These are phyloP conservation scores for Vulpes ferrilata DNA, from an alignment of 2,113 vertebrate species.

Conservation along the genomic window DNA sequence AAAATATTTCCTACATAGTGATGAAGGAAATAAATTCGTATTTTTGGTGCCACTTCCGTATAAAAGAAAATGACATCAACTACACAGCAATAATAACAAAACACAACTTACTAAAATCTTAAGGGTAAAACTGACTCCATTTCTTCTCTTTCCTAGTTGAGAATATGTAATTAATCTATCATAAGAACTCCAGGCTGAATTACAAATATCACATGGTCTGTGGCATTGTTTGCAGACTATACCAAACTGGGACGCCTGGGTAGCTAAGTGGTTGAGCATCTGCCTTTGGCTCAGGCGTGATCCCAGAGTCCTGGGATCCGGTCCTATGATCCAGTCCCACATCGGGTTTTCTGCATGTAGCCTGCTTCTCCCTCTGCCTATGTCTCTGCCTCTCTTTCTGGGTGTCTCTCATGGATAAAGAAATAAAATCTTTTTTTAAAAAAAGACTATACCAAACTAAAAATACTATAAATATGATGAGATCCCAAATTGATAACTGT, in stretches of 20 bases:
- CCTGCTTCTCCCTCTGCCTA: no score
- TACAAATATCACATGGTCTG: background rate
- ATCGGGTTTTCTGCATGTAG: no score
- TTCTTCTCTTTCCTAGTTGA: background rate
- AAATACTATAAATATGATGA: background rate
- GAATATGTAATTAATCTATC: background rate
- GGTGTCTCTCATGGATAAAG: no score
- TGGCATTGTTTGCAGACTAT: background rate
- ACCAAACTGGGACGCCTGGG: background rate
- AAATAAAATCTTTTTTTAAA: no score
- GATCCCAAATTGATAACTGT: background rate
- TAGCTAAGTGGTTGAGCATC: no score
- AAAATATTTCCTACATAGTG: background rate
- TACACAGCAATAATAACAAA: background rate
- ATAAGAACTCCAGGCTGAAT: background rate
- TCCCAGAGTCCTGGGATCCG: no score
- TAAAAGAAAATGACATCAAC: background rate
- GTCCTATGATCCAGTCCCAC: no score
- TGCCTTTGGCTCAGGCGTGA: no score
- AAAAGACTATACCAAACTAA: background rate
- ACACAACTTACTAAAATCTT: background rate
- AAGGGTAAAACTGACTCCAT: background rate
- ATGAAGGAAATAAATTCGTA: background rate
- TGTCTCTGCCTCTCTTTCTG: no score
- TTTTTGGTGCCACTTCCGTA: background rate